Conservation (phyloP, 1,140 invertebrate species). For the Camponotus pennsylvanicus region DNA sequence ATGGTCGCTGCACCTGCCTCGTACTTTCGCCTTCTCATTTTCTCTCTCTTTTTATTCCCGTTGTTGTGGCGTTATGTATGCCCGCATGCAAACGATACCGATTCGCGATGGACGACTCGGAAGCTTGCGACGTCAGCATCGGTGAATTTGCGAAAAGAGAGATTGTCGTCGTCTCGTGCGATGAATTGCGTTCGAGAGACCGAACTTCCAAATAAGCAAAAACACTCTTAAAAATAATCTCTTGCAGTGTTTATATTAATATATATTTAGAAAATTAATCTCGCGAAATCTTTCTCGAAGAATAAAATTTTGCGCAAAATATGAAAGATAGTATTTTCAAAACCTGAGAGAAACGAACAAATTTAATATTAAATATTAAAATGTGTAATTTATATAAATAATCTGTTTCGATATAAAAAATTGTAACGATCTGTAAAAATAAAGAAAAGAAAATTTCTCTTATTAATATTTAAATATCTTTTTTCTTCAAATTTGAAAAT, state of each 20-base stretch:
- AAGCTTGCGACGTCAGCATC: not conserved
- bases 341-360: not conserved
- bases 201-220: not conserved
- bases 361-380: not conserved
- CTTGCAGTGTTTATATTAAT: not conserved
- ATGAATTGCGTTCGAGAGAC: not conserved
- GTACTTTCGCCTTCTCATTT: not conserved
- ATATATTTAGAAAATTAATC: not conserved
- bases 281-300: not conserved
- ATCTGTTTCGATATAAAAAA: not conserved
- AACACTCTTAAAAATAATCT: not conserved
- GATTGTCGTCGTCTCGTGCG: not conserved
- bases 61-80: not conserved
- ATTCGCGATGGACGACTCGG: not conserved
- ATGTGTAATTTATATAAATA: not conserved
- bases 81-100: constrained; percentile 21
- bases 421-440: too few species aligned
- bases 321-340: too few species aligned
- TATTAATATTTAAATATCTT: constrained; percentile 8
- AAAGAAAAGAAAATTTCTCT: not conserved
- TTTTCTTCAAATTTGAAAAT: constrained; percentile 2
- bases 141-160: not conserved
- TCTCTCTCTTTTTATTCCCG: constrained; percentile 27
- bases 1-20: constrained; percentile 18
- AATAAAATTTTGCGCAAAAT: too few species aligned